Base-by-base conservation (phyloP, 2,888 invertebrate species). In the Linyphia triangularis region DNA sequence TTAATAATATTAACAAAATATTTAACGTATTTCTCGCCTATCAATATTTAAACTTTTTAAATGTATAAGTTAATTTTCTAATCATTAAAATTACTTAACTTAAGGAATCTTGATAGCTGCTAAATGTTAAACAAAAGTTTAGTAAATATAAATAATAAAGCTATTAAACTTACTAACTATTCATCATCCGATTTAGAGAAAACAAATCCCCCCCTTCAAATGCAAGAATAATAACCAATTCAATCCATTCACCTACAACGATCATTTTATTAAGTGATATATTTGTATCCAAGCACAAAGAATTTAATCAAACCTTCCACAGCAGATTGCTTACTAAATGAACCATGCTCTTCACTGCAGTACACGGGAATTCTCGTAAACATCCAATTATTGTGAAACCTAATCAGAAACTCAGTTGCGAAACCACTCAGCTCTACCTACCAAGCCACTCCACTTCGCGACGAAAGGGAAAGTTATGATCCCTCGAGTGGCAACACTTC, bases 311-410 rank as follows among this genome's bases (percentile, higher is more conserved):
- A 75, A 51, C 59, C 33, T 40, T 37, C 37, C 19, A 1, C 40
- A 26, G 51, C 24, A 28, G 40, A 77, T 59, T 67, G 43, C 72
- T 86, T 65, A 65, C 69, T 33, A 51, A 72, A 86, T 33, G 63
- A 78, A 72, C 72, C 24, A 33, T 30, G 22, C 59, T 57, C 57
- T 13, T 67, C 19, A 67, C 33, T 16, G 40, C 16, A 22, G 51
- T 5, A n/a, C 51, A 2, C 59, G 59, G 81, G 86, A 75, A 88
- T 88, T 67, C 81, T 28, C 59, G 75, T 59, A 69, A 81, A 81
- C 86, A 75, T 79, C 81, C 86, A 88, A 88, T 88, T 88, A 82
- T 61, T 59, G 81, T 69, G 73, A 65, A 33, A 30, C 81, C 81
- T 88, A 88, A 88, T 86, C 70, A 33, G 51, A 65, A 81, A 73